A percentile compares a stretch with the other conserved stretches of the same genome.
Conservation (phyloP, 1,140 invertebrate species). For the Ylistrum balloti region DNA sequence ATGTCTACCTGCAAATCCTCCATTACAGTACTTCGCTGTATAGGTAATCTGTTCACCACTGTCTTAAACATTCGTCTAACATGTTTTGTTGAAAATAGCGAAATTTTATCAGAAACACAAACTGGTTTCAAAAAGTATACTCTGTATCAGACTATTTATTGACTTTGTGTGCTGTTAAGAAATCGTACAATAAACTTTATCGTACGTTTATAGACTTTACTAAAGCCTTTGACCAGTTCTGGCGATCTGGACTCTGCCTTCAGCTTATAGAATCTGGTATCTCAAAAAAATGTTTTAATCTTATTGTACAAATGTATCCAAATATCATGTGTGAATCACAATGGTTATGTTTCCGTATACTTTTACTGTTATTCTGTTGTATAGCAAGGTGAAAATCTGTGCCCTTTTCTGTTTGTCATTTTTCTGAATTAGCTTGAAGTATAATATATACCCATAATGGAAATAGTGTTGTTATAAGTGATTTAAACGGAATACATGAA, state of each 20-base stretch:
- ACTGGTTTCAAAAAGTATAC: conserved; percentile 56
- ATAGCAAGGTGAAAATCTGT: no score
- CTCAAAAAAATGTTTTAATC: conserved; percentile 19
- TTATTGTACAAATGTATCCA: conserved; percentile 47
- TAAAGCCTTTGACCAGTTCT: conserved; percentile 46
- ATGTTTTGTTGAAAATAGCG: no score
- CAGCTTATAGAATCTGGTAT: conserved; percentile 17
- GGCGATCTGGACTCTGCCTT: conserved; percentile 39
- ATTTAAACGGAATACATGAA: no score
- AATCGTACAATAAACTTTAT: conserved; percentile 51
- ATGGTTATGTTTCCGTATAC: background rate
- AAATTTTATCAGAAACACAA: conserved; percentile 47
- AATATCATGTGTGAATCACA: background rate
- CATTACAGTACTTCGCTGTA: no score
- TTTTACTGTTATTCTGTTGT: no score
- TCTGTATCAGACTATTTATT: conserved; percentile 60
- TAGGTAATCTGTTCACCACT: no score
- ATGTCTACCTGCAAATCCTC: no score
- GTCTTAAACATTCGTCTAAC: no score
- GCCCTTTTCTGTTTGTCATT: no score
- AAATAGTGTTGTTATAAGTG: no score
- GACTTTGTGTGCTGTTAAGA: conserved; percentile 42
- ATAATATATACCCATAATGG: no score
- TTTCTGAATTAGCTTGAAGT: no score
- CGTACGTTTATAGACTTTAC: conserved; percentile 5